A percentile compares a stretch with the other conserved stretches of the same genome.
These are phyloP conservation scores for Corythornis vintsioides DNA, from an alignment of 2,113 vertebrate species.

Conservation along the genomic window DNA sequence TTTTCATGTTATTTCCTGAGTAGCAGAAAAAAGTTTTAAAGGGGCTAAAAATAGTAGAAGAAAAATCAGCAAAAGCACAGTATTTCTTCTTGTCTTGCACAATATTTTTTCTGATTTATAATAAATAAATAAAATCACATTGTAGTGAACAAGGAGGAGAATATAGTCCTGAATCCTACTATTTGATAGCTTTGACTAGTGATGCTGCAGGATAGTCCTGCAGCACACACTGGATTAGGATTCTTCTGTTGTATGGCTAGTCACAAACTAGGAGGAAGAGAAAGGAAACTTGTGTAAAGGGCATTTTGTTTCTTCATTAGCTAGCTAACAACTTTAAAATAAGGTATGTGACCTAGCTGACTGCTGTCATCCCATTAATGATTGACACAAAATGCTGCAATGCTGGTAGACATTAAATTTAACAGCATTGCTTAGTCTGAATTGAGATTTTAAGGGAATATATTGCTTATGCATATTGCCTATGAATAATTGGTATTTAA, in stretches of 20 bases:
- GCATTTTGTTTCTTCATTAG: accelerated
- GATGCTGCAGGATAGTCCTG: neutral
- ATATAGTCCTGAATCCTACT: neutral
- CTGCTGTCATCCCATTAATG: neutral
- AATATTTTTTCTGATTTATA: neutral
- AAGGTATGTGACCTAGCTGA: neutral
- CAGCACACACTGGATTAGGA: neutral
- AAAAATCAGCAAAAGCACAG: neutral
- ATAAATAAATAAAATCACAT: neutral
- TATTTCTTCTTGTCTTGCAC: neutral
- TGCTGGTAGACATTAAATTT: neutral
- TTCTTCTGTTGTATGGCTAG: neutral
- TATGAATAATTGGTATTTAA: neutral
- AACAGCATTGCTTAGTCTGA: neutral
- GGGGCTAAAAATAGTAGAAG: neutral
- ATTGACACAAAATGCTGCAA: neutral
- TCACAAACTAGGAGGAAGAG: neutral
- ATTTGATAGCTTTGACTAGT: neutral
- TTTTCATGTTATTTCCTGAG: neutral
- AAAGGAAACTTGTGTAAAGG: neutral
- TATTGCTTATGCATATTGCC: neutral
- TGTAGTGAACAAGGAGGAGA: neutral
- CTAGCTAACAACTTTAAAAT: neutral
- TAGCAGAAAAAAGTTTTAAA: neutral
- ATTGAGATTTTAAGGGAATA: neutral